Conservation (phyloP, 2,888 invertebrate genomes). For the Linnaemya vulpina region DNA sequence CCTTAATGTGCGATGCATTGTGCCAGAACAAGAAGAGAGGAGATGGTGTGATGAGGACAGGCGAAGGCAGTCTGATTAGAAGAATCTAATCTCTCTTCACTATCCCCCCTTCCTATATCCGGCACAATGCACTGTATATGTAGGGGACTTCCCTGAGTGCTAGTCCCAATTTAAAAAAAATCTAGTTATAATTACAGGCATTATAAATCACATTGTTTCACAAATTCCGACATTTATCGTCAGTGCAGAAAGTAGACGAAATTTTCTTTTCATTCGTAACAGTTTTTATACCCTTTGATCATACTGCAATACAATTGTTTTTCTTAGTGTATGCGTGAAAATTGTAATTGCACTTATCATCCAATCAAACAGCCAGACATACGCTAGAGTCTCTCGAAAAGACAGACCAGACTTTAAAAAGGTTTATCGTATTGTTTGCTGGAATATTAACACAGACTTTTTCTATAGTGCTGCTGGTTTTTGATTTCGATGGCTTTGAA, state of each 20-base stretch:
- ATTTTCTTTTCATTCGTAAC: neutral
- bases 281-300: neutral
- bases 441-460: constrained; percentile 33
- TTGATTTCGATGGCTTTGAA: constrained; percentile 23
- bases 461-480: constrained; percentile 26
- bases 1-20: no score
- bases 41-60: no score
- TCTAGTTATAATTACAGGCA: no score
- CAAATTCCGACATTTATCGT: neutral
- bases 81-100: no score
- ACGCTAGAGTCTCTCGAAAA: constrained; percentile 6
- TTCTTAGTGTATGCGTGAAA: neutral
- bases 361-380: constrained; percentile 12
- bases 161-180: no score
- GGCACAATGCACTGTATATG: no score
- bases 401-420: constrained; percentile 23
- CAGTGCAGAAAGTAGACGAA: neutral
- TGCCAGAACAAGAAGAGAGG: no score
- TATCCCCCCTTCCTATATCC: no score
- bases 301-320: constrained; percentile 1
- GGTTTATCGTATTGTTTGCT: constrained; percentile 60
- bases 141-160: no score
- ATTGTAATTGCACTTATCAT: neutral
- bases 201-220: no score
- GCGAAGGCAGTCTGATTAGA: no score